Conservation (phyloP, 2,888 invertebrate genomes). For the Oxyteleia sp. region DNA sequence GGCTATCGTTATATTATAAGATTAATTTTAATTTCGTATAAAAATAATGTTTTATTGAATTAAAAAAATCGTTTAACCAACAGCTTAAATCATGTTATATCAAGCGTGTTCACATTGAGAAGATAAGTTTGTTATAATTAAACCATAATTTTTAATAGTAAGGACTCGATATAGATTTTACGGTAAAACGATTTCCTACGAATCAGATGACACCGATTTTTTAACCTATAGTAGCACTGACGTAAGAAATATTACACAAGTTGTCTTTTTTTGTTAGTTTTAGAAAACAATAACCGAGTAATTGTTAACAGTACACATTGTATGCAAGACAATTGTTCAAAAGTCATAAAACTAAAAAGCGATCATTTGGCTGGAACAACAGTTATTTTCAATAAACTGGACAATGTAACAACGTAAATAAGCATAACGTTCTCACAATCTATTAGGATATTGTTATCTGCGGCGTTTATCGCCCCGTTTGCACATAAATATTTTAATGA, state of each 20-base stretch:
- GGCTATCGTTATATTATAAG: no score
- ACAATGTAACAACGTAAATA: slow-evolving; percentile 32
- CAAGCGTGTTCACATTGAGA: no score
- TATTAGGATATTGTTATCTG: slow-evolving; percentile 39
- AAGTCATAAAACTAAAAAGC: slow-evolving; percentile 50
- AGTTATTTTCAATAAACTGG: slow-evolving; percentile 49
- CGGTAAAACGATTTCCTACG: background rate
- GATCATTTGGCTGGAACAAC: slow-evolving; percentile 22
- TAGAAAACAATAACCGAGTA: no score
- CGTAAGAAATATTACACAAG: slow-evolving; percentile 1
- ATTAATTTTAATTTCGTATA: no score
- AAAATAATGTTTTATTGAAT: no score
- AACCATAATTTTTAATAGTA: no score
- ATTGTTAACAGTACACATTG: slow-evolving; percentile 7
- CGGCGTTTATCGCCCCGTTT: slow-evolving; percentile 26
- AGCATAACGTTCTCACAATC: slow-evolving; percentile 55
- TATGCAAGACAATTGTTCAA: slow-evolving; percentile 21
- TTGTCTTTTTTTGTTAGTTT: background rate
- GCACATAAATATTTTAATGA: slow-evolving; percentile 24
- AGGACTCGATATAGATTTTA: no score
- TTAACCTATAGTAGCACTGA: background rate
- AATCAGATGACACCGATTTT: slow-evolving; percentile 8
- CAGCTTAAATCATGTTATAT: no score
- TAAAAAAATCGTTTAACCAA: no score
- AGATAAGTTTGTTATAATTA: no score